Evolutionary conservation across 2,113 vertebrate genomes (phyloP), one percentile per base, ranked within the genome.

Genomic region (Cygnus buccinator): DNA sequence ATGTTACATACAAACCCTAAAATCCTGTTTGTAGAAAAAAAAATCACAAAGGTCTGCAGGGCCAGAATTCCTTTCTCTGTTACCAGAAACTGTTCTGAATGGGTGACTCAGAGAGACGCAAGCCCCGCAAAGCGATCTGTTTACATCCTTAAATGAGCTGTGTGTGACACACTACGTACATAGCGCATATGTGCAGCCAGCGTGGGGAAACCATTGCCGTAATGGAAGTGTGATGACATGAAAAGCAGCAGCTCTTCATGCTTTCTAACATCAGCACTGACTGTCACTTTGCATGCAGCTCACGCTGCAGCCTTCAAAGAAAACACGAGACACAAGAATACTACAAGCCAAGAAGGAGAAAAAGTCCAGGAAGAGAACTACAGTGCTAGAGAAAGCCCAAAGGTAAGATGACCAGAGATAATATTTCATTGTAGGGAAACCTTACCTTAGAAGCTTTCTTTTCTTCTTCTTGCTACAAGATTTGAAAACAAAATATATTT

Each of bases 161-260:
- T 55, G 70, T 4, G 41, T 89, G 74, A 67, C 48, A 39, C 23
- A 11, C 2, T 48, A 1, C 5, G 75, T 74, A 73, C 55, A 8
- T 1, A 95, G 46, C 4, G 11, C 0, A 5, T 9, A 61, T 35
- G 14, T 0, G 33, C 39, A 67, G 61, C 4, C 61, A 1, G 55
- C 0, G 0, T 22, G 10, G 39, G 35, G 72, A 73, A 20, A 28
- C 26, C 0, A 0, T 1, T 10, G 35, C 9, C 20, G 41, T 31
- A 37, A 90, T 17, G 70, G 95, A 87, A 89, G 80, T 35, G 13
- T 8, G 35, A 39, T 12, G 37, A 43, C 84, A 84, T 3, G 2
- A 77, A 67, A 58, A 78, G 43, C 66, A 92, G 61, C 41, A 68
- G 87, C 81, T 25, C 52, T 22, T 80, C 3, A 5, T 4, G 48